Evolutionary conservation across 2,113 vertebrate species (phyloP).

Genomic region (Nerophis lumbriciformis): DNA sequence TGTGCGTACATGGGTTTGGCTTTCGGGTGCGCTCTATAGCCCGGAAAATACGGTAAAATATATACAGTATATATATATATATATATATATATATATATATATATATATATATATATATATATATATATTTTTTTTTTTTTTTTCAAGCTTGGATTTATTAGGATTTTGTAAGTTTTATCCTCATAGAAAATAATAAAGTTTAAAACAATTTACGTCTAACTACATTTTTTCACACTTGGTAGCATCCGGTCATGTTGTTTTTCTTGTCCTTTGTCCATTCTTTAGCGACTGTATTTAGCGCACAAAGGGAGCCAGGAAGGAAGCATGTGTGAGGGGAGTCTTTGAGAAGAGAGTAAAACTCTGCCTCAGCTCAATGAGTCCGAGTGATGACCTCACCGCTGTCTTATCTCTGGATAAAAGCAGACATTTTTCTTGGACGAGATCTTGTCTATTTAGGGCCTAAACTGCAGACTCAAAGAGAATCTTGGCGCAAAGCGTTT

Average conservation of each 20-base stretch:
- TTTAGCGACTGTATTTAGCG: neutral
- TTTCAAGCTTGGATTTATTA: too few relatives aligned
- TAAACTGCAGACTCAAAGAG: conserved; percentile 18
- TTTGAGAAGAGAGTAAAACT: conserved; percentile 38
- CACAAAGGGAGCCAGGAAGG: conserved; percentile 37
- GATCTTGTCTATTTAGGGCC: conserved; percentile 40
- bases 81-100: too few relatives aligned
- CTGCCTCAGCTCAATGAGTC: conserved; percentile 15
- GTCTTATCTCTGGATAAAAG: conserved; percentile 49
- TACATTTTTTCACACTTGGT: neutral
- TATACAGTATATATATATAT: too few relatives aligned
- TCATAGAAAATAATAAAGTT: too few relatives aligned
- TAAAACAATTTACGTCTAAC: too few relatives aligned
- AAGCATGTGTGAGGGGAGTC: conserved; percentile 27
- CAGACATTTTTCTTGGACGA: conserved; percentile 40
- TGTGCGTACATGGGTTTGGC: too few relatives aligned
- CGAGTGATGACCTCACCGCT: conserved; percentile 46
- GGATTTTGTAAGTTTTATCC: too few relatives aligned
- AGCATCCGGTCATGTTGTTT: neutral
- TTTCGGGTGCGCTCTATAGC: too few relatives aligned
- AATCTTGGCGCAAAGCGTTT: conserved; percentile 5
- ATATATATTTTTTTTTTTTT: too few relatives aligned
- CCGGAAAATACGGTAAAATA: too few relatives aligned
- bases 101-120: too few relatives aligned
- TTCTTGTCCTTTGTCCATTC: neutral